Evolutionary conservation across 2,888 invertebrate species (phyloP), one percentile per base, ranked within the genome.

Genomic region (Boloria euphrosyne): DNA sequence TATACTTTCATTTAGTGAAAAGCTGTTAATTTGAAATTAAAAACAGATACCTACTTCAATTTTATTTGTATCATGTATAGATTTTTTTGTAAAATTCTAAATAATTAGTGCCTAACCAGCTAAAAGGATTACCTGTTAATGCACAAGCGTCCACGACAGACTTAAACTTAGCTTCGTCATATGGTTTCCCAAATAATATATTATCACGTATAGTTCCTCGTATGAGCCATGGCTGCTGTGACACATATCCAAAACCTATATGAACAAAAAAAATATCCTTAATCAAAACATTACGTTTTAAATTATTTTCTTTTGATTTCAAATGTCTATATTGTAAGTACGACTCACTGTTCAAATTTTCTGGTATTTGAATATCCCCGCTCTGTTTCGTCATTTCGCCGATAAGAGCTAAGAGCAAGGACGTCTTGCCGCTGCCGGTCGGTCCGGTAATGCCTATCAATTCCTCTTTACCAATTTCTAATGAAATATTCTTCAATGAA

Each of bases 201-300:
- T 99, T 99, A 66, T 98, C 97, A 59, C 96, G 94, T 55, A 99
- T 94, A 0, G 97, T 97, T 47, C 97, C 98, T 60, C 97, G 94
- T 77, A 98, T 96, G 57, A 99, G 91, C 99, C 99, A 99, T 0
- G 98, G 94, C 72, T 95, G 96, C 90, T 99, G 99, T 0, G 96
- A 94, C 0, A 98, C 96, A 77, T 96, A 96, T 18, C 96, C 98
- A 78, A 97, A 96, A 70, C 97, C 97, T 93, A 75, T 49, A 80
- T 73, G 66, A 65, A 65, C 31, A 38, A 22, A 16, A n/a, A 47
- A n/a, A 18, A 16, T 17, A 0, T 4, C 10, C 10, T 22, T 14
- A 18, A 38, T 10, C 31, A 7, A 10, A 10, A 38, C n/a, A 38
- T 10, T 38, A 38, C 31, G 31, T 38, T 38, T 38, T 7, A 38